Evolutionary conservation across 2,113 vertebrate genomes (phyloP), one percentile per base, ranked within the genome.

Genomic region (Barbus barbus): DNA sequence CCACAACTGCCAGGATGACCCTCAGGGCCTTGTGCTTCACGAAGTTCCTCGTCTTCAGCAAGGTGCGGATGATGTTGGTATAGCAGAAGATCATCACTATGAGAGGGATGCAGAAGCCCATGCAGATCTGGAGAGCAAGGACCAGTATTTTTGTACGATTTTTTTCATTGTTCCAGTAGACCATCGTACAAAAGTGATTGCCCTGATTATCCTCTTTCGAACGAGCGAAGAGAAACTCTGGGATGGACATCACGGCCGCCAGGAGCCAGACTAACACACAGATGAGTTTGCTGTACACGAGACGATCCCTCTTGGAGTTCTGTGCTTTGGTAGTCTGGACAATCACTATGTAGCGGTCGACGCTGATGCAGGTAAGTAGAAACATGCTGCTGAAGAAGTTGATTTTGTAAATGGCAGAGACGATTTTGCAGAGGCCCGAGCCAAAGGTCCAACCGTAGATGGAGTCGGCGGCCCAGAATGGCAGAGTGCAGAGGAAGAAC

Each of bases 361-460:
- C 90, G 5, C 97, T 97, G 91, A 98, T 95, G 89, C 96, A 96
- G 69, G 93, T 95, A 28, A 98, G 94, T 44, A 98, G 92, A 16
- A 98, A 84, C 90, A 93, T 93, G 60, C 95, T 95, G 91, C 96
- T 92, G 33, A 96, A 98, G 85, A 97, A 95, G 88, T 97, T 97
- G 84, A 96, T 93, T 90, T 96, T 97, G 88, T 97, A 97, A 86
- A 94, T 63, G 71, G 93, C 93, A 0, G 93, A 94, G 83, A 94
- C 93, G 0, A 94, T 12, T 84, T 95, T 97, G 89, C 97, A 98
- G 87, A 95, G 56, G 14, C 81, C 24, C 3, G 86, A 51, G 44
- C 94, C 93, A 5, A 97, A 96, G 9, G 41, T 87, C 97, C 97
- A 98, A 65, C 95, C 91, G 0, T 83, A 11, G 0, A 89, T 86